Evolutionary conservation across 1,140 invertebrate species (phyloP).

Genomic region (Lasioglossum baleicum): DNA sequence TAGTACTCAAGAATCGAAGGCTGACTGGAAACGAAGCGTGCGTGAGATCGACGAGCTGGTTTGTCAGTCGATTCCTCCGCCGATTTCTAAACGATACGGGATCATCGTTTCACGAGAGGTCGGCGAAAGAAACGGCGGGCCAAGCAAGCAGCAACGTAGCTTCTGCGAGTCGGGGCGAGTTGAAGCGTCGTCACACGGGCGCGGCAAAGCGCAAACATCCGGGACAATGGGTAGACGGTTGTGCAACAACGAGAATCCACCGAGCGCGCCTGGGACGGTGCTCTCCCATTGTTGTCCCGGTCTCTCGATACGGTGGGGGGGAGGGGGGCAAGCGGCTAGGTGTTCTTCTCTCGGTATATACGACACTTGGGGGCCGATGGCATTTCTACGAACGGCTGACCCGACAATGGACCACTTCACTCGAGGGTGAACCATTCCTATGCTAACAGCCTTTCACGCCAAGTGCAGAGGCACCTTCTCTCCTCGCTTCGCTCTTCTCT

Average conservation of each 20-base stretch:
- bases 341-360: constrained; percentile 66
- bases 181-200: constrained; percentile 31
- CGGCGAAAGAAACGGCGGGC: constrained; percentile 28
- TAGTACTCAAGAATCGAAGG: too few species aligned
- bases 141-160: background rate
- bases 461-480: constrained; percentile 66
- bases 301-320: constrained; percentile 49
- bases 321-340: constrained; percentile 16
- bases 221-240: constrained; percentile 52
- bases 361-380: constrained; percentile 69
- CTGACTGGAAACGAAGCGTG: too few species aligned
- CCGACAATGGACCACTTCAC: constrained; percentile 76
- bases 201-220: constrained; percentile 53
- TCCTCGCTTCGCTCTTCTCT: background rate
- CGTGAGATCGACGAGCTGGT: too few species aligned
- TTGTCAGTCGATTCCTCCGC: background rate
- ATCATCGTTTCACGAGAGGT: constrained; percentile 36
- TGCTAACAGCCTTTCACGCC: constrained; percentile 75
- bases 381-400: constrained; percentile 74
- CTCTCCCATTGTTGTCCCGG: constrained; percentile 57
- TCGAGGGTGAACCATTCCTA: constrained; percentile 76
- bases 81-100: constrained; percentile 37
- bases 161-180: background rate
- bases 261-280: constrained; percentile 44
- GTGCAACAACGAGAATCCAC: constrained; percentile 58